These are phyloP conservation scores for Onychostoma macrolepis DNA, from an alignment of 2,113 vertebrate genomes.

Conservation along the genomic window DNA sequence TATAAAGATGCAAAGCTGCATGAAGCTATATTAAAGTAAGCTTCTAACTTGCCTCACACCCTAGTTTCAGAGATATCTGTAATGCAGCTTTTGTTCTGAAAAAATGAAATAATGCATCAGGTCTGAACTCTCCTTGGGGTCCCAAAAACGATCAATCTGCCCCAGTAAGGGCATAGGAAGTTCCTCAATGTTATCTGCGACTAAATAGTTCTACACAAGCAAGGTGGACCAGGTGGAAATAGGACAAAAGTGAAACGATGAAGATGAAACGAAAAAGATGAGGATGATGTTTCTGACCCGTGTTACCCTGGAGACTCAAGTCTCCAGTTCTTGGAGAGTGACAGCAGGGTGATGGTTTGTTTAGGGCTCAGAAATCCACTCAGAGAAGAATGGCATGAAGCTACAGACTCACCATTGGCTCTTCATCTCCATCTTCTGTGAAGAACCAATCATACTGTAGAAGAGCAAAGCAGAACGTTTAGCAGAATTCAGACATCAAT, in stretches of 20 bases:
- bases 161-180: background rate
- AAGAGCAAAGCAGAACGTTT: background rate
- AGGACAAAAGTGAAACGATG: background rate
- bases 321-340: background rate
- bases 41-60: constrained; percentile 10
- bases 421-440: constrained; percentile 91
- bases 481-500: background rate
- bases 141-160: background rate
- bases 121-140: background rate
- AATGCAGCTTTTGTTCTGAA: constrained; percentile 25
- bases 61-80: constrained; percentile 8
- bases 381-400: background rate
- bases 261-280: background rate
- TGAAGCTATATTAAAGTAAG: background rate
- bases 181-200: background rate
- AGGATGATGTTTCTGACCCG: background rate
- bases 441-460: constrained; percentile 98
- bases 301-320: background rate
- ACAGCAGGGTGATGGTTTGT: background rate
- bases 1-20: constrained; percentile 9
- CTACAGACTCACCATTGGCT: constrained; percentile 87
- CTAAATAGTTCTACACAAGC: background rate
- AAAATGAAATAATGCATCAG: constrained; percentile 24
- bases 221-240: background rate
- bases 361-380: background rate